These are phyloP conservation scores for Clamator glandarius DNA, from an alignment of 2,797 vertebrate species.

Conservation along the genomic window DNA sequence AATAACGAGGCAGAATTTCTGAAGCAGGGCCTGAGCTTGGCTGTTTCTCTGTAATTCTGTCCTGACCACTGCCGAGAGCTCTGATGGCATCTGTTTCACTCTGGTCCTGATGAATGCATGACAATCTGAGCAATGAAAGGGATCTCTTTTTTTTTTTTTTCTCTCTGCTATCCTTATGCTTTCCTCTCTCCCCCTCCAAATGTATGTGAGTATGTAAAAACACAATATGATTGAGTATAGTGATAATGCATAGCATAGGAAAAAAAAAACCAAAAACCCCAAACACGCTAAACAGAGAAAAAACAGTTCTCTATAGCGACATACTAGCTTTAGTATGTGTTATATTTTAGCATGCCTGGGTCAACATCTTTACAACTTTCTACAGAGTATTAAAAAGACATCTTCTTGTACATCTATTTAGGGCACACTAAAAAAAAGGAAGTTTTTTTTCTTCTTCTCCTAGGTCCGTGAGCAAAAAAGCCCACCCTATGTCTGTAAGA, in stretches of 20 bases:
- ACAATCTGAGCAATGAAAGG: neutral
- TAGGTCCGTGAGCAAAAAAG: slow-evolving; percentile 59
- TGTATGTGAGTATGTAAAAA: neutral
- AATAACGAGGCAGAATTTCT: neutral
- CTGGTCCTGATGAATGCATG: neutral
- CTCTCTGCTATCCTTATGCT: neutral
- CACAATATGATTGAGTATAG: neutral
- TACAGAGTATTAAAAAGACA: slow-evolving; percentile 9
- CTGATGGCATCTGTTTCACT: neutral
- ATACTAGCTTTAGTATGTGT: neutral
- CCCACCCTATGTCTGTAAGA: neutral
- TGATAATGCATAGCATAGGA: neutral
- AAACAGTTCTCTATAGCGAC: neutral
- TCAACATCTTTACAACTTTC: slow-evolving; percentile 3
- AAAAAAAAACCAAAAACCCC: rapidly evolving
- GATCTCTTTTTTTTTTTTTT: neutral
- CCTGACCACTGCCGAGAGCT: neutral
- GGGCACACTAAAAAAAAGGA: neutral
- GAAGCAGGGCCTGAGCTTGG: neutral
- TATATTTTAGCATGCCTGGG: neutral
- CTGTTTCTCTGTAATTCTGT: neutral
- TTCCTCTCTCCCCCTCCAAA: neutral
- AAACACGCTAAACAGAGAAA: neutral
- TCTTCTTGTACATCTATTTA: slow-evolving; percentile 27
- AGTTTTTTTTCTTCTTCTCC: slow-evolving; percentile 65